phyloP scores from a whole-genome alignment of 2,113 vertebrate genomes.

The Dicentrarchus labrax region DNA sequence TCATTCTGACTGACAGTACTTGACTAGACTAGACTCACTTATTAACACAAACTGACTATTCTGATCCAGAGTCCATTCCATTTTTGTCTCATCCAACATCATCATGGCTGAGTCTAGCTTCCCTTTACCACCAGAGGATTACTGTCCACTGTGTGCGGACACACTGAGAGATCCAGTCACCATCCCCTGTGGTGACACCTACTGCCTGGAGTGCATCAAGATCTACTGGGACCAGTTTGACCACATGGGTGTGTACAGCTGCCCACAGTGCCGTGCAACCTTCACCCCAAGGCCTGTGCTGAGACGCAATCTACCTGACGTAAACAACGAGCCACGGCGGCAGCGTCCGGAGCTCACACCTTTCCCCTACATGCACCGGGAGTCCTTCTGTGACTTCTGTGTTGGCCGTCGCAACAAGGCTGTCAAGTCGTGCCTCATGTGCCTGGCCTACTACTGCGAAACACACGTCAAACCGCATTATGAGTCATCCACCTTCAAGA shows the following conservation, averaged over 20 bases:
- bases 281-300: conserved; percentile 84
- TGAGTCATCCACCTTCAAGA: conserved; percentile 84
- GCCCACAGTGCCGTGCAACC: conserved; percentile 81
- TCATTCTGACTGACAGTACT: neutral
- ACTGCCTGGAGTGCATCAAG: conserved; percentile 86
- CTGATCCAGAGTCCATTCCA: neutral
- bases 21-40: neutral
- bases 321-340: conserved; percentile 61
- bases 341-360: conserved; percentile 59
- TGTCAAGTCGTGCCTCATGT: conserved; percentile 86
- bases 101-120: conserved; percentile 81
- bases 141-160: conserved; percentile 81
- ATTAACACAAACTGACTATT: neutral
- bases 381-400: conserved; percentile 87
- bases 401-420: conserved; percentile 81
- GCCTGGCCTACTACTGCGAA: conserved; percentile 86
- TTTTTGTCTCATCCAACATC: conserved; percentile 6
- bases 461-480: conserved; percentile 87
- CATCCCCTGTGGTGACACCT: conserved; percentile 85
- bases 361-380: conserved; percentile 74
- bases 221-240: conserved; percentile 88
- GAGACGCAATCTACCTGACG: conserved; percentile 72
- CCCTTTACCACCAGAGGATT: conserved; percentile 69
- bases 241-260: conserved; percentile 83
- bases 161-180: conserved; percentile 79